phyloP scores from a whole-genome alignment of 1,140 invertebrate genomes.

The Heterodera schachtii region DNA sequence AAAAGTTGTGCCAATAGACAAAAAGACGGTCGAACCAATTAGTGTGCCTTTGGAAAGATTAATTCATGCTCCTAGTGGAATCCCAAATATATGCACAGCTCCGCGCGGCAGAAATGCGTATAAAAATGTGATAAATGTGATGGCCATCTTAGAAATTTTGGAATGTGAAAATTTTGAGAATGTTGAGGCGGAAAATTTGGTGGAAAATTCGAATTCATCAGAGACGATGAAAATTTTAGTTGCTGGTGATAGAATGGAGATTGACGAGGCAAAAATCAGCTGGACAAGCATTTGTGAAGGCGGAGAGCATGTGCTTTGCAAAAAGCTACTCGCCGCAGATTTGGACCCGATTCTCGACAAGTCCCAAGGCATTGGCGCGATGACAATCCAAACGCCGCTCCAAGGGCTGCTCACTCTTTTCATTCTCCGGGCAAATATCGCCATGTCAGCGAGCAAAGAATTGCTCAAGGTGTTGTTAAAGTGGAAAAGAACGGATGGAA shows the following conservation, averaged over 20 bases:
- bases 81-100: neutral
- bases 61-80: too few relatives aligned
- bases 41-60: too few relatives aligned
- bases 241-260: neutral
- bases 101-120: neutral
- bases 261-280: neutral
- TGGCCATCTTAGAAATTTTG: neutral
- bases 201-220: neutral
- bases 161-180: neutral
- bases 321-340: neutral
- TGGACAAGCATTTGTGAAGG: neutral
- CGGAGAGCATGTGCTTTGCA: neutral
- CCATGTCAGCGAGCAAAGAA: neutral
- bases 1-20: too few relatives aligned
- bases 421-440: neutral
- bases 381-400: neutral
- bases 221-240: neutral
- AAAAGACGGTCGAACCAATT: too few relatives aligned
- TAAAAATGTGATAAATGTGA: constrained; percentile 12
- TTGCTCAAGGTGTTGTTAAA: neutral
- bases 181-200: neutral
- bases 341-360: constrained; percentile 3
- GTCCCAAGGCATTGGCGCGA: neutral
- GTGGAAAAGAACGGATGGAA: neutral
- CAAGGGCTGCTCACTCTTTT: neutral